phyloP scores from a whole-genome alignment of 2,888 invertebrate genomes.

The Drosophila subsilvestris region DNA sequence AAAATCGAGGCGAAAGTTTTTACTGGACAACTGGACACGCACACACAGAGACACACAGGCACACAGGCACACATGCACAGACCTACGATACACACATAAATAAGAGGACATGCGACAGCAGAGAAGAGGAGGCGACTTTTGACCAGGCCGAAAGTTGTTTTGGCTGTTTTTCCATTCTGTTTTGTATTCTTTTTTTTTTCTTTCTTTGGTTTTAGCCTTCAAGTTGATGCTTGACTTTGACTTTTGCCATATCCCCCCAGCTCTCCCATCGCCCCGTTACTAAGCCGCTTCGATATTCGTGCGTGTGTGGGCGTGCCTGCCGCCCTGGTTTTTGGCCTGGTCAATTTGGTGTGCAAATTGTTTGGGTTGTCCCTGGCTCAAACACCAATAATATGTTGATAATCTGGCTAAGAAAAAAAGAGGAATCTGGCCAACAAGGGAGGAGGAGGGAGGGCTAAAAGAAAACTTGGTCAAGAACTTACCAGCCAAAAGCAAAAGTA shows the following conservation, averaged over 20 bases:
- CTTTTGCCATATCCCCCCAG: constrained; percentile 54
- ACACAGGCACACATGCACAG: constrained; percentile 1
- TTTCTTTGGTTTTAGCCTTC: constrained; percentile 51
- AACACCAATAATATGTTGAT: constrained; percentile 70
- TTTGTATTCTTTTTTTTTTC: constrained; percentile 18
- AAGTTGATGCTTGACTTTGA: constrained; percentile 61
- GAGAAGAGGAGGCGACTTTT: constrained; percentile 38
- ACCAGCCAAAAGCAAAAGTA: constrained; percentile 67
- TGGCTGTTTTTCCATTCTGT: constrained; percentile 43
- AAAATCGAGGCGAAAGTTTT: constrained; percentile 68
- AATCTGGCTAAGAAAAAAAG: constrained; percentile 33
- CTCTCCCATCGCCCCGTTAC: constrained; percentile 18
- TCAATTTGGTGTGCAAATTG: constrained; percentile 73
- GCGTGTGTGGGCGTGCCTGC: constrained; percentile 44
- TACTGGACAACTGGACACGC: constrained; percentile 62
- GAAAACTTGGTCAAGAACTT: constrained; percentile 45
- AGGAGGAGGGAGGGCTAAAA: constrained; percentile 16
- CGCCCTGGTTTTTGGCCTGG: constrained; percentile 48
- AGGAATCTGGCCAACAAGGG: background rate
- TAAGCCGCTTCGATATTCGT: constrained; percentile 58
- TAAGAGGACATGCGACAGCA: background rate
- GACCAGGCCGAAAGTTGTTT: constrained; percentile 63
- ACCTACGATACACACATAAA: background rate
- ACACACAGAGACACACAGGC: constrained; percentile 31
- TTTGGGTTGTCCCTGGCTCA: constrained; percentile 63